Conservation (phyloP, 2,113 vertebrate genomes). For the Eublepharis macularius region DNA sequence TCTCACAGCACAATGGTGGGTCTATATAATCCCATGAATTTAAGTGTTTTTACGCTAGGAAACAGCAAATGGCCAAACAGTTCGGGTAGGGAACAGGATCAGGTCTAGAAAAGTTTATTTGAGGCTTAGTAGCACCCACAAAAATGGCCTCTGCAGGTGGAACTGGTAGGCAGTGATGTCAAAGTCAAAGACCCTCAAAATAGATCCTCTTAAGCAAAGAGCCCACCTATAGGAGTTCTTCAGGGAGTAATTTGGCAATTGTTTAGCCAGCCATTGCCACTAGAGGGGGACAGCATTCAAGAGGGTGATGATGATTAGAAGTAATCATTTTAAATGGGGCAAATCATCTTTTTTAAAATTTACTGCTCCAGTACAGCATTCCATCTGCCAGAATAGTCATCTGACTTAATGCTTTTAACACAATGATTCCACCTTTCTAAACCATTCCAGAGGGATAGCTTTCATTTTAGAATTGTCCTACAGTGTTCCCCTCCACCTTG, state of each 20-base stretch:
- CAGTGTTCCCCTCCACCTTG: too few relatives aligned
- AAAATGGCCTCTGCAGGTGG: too few relatives aligned
- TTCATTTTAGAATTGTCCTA: too few relatives aligned
- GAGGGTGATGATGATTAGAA: not conserved
- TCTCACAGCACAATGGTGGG: too few relatives aligned
- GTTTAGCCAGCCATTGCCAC: not conserved
- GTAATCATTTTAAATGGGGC: not conserved
- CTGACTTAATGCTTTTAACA: too few relatives aligned
- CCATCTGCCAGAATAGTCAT: not conserved
- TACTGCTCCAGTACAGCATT: not conserved
- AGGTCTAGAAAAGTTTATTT: not conserved
- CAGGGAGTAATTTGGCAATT: not conserved
- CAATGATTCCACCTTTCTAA: too few relatives aligned
- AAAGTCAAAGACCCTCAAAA: not conserved
- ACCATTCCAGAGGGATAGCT: too few relatives aligned
- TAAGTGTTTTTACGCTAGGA: not conserved
- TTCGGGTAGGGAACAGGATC: not conserved
- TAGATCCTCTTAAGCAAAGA: not conserved
- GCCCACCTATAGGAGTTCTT: not conserved
- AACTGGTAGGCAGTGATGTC: too few relatives aligned
- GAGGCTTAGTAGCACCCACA: not conserved
- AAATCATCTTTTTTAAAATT: not conserved
- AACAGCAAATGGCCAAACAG: not conserved
- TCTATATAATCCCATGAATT: not conserved
- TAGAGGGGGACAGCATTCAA: slow-evolving; percentile 10